phyloP scores from a whole-genome alignment of 2,888 invertebrate species.

The Drosophila longiperda region DNA sequence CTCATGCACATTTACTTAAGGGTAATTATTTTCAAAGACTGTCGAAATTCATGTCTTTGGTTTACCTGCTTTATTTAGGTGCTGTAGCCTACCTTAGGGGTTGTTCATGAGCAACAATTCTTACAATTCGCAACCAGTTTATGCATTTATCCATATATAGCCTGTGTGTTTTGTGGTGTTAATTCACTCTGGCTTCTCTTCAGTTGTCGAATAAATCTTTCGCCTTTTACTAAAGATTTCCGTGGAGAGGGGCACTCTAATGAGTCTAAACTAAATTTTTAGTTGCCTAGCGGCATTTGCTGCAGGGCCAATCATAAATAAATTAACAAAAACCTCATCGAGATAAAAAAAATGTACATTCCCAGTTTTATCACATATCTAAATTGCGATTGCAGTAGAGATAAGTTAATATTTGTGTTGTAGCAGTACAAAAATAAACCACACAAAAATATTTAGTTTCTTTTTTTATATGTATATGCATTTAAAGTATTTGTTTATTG shows the following conservation, averaged over 20 bases:
- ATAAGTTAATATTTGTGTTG: neutral
- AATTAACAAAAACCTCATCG: neutral
- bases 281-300: conserved; percentile 9
- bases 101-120: too few relatives aligned
- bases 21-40: neutral
- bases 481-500: conserved; percentile 51
- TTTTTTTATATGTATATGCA: conserved; percentile 17
- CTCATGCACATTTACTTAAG: neutral
- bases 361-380: neutral
- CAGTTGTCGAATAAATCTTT: conserved; percentile 54
- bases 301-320: conserved; percentile 30
- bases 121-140: conserved; percentile 18
- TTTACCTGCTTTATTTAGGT: neutral
- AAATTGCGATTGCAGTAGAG: neutral
- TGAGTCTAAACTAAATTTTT: conserved; percentile 40
- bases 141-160: neutral
- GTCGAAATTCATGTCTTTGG: neutral
- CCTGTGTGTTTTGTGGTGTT: accelerated
- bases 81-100: neutral
- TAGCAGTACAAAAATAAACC: too few relatives aligned
- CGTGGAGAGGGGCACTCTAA: conserved; percentile 48
- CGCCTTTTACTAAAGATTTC: conserved; percentile 54
- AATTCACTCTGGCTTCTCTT: conserved; percentile 38
- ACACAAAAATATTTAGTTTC: neutral
- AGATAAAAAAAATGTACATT: neutral